A percentile compares a stretch with the other conserved stretches of the same genome.
phyloP scores from a whole-genome alignment of 2,888 invertebrate species.

The Seladonia tumulorum region DNA sequence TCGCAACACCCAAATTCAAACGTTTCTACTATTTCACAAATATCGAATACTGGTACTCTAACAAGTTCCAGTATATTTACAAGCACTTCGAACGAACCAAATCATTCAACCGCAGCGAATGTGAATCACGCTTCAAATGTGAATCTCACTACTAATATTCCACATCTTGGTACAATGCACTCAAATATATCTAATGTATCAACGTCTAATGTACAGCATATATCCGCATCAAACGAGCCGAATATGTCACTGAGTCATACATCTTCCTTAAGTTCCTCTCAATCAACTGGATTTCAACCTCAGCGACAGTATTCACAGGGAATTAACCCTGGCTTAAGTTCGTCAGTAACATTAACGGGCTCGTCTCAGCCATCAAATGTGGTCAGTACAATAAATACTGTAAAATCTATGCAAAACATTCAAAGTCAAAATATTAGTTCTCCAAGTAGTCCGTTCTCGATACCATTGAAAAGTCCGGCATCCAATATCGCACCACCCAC shows the following conservation, averaged over 20 bases:
- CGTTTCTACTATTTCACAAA: constrained; percentile 77
- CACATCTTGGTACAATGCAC: constrained; percentile 81
- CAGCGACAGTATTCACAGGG: constrained; percentile 79
- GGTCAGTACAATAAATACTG: constrained; percentile 75
- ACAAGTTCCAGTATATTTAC: constrained; percentile 80
- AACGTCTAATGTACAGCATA: constrained; percentile 76
- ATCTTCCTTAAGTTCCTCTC: constrained; percentile 74
- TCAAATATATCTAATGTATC: constrained; percentile 79
- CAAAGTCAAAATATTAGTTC: constrained; percentile 81
- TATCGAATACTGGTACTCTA: constrained; percentile 75
- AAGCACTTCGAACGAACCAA: constrained; percentile 78
- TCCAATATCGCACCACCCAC: constrained; percentile 83
- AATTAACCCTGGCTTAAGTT: constrained; percentile 70
- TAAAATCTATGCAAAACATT: constrained; percentile 82
- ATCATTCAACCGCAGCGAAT: constrained; percentile 78
- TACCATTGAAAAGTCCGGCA: constrained; percentile 83
- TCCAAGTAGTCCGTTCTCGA: constrained; percentile 83
- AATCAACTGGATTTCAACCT: constrained; percentile 73
- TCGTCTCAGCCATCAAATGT: constrained; percentile 70
- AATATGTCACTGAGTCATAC: constrained; percentile 76
- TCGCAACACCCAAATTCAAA: constrained; percentile 75
- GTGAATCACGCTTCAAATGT: constrained; percentile 76
- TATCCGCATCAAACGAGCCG: constrained; percentile 76
- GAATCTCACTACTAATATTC: constrained; percentile 76
- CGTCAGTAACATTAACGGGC: constrained; percentile 73